These are phyloP conservation scores for Vesta saturnalis DNA, from an alignment of 2,888 invertebrate species.

Conservation along the genomic window DNA sequence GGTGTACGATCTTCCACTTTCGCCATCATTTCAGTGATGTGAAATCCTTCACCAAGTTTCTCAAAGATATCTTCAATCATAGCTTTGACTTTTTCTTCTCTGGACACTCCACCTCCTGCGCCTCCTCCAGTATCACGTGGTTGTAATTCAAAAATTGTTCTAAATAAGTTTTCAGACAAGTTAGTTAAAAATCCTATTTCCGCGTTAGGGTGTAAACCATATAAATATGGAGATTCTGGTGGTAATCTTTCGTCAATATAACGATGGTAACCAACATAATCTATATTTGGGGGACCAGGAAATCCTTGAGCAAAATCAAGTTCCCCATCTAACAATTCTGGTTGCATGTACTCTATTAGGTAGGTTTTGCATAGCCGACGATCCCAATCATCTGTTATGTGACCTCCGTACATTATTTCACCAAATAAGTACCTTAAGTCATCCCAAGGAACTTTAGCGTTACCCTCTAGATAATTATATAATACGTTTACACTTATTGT, in stretches of 20 bases:
- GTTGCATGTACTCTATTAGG: conserved; percentile 87
- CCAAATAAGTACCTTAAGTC: conserved; percentile 94
- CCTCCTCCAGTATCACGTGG: conserved; percentile 82
- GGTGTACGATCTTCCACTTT: conserved; percentile 91
- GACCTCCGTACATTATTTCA: conserved; percentile 98
- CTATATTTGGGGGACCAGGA: conserved; percentile 86
- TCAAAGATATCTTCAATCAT: conserved; percentile 88
- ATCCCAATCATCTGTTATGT: conserved; percentile 98
- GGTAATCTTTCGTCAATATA: conserved; percentile 91
- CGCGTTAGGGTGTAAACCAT: conserved; percentile 94
- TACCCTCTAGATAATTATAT: conserved; percentile 90
- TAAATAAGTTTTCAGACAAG: conserved; percentile 85
- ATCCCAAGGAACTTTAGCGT: conserved; percentile 91
- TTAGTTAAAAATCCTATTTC: conserved; percentile 94
- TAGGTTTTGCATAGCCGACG: conserved; percentile 86
- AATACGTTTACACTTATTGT: conserved; percentile 93
- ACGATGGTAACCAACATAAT: conserved; percentile 86
- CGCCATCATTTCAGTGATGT: conserved; percentile 83
- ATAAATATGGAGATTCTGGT: conserved; percentile 87
- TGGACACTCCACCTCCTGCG: conserved; percentile 74
- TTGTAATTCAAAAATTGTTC: conserved; percentile 88
- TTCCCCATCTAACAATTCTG: conserved; percentile 90
- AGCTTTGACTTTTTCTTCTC: conserved; percentile 82
- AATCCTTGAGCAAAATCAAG: conserved; percentile 84
- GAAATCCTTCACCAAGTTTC: conserved; percentile 89